phyloP scores from a whole-genome alignment of 2,113 vertebrate genomes.

The Pardalotus punctatus region DNA sequence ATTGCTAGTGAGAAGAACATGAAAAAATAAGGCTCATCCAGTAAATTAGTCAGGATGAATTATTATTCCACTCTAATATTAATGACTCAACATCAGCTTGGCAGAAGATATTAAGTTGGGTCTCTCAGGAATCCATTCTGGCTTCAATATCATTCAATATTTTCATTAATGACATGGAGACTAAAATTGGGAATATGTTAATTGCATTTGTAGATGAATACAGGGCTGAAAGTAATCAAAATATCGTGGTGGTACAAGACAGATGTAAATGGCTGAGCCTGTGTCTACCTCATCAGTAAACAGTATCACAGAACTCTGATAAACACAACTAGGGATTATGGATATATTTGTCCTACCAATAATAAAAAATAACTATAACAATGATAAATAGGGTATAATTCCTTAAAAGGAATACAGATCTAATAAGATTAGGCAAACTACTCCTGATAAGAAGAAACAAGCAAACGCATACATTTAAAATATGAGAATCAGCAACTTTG shows the following conservation, averaged over 20 bases:
- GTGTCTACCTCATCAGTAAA: neutral
- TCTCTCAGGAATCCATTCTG: constrained; percentile 28
- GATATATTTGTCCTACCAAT: neutral
- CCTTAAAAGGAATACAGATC: neutral
- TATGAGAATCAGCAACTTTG: neutral
- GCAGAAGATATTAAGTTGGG: constrained; percentile 36
- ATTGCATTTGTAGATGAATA: constrained; percentile 29
- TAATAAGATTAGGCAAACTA: neutral
- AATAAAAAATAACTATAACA: neutral
- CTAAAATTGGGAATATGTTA: constrained; percentile 29
- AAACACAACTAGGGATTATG: neutral
- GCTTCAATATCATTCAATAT: constrained; percentile 51
- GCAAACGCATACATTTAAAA: neutral
- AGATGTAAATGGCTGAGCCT: neutral
- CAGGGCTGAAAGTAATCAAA: constrained; percentile 9
- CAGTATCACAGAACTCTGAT: neutral
- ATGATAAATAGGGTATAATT: neutral
- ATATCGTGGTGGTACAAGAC: neutral
- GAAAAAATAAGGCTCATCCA: constrained; percentile 11
- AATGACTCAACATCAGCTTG: constrained; percentile 60
- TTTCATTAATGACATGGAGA: constrained; percentile 55
- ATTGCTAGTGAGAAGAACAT: neutral
- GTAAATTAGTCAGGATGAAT: constrained; percentile 44
- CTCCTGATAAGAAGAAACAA: neutral
- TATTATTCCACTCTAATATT: constrained; percentile 33